These are phyloP conservation scores for Psococerastis gibbosa DNA, from an alignment of 2,888 invertebrate species.

Conservation along the genomic window DNA sequence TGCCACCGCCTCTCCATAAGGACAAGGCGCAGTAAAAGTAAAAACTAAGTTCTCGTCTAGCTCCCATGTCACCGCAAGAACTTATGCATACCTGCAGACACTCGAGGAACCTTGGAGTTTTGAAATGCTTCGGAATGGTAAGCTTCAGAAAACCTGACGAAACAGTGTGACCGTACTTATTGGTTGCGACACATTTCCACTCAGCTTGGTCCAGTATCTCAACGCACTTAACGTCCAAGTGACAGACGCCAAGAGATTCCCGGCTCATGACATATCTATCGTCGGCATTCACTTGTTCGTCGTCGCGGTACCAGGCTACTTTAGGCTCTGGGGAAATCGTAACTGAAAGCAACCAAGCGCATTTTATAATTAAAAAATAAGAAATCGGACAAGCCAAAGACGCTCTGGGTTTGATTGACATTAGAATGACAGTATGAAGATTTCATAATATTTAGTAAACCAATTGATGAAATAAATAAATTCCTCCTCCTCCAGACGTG, in stretches of 20 bases:
- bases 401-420: too few species aligned
- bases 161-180: conserved; percentile 74
- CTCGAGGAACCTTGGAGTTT: conserved; percentile 73
- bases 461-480: conserved; percentile 5
- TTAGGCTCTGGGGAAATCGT: conserved; percentile 62
- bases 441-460: conserved; percentile 5
- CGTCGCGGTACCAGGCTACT: conserved; percentile 76
- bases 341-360: conserved; percentile 38
- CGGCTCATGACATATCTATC: conserved; percentile 47
- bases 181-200: conserved; percentile 80
- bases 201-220: conserved; percentile 76
- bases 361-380: conserved; percentile 16
- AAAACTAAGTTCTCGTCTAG: too few species aligned
- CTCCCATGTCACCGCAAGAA: too few species aligned
- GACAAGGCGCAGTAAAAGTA: too few species aligned
- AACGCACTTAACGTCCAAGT: conserved; percentile 49
- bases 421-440: conserved; percentile 6
- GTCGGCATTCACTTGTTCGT: conserved; percentile 45
- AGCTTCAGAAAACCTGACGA: conserved; percentile 73
- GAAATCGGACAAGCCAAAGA: too few species aligned
- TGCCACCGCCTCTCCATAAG: too few species aligned
- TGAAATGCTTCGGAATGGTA: conserved; percentile 70
- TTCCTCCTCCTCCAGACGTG: too few species aligned
- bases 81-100: conserved; percentile 32
- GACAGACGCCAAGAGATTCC: conserved; percentile 51